Base-by-base conservation (phyloP, 2,797 vertebrate genomes). In the Poecilia velifera region DNA sequence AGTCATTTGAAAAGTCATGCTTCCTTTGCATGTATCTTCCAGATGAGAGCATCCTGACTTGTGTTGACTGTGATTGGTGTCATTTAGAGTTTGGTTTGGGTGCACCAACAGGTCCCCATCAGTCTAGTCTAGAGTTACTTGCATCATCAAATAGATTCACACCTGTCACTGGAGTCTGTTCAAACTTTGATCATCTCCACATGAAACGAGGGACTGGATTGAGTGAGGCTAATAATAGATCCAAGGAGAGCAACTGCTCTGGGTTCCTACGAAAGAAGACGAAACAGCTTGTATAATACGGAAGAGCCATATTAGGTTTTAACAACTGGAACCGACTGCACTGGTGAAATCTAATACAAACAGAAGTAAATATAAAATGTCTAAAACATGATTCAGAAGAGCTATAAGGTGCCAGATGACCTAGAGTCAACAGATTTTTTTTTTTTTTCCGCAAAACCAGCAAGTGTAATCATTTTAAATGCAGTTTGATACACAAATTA, bases 401-500 rank as follows among this genome's bases (percentile, higher is more conserved):
- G 55, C 39, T 70, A n/a, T 9, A 76, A 34, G 34, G 73, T 34
- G 8, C 28, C 39, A 68, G 51, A 79, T 36, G 80, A 68, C 2
- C 41, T 64, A 39, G 39, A 71, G 49, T 74, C 62, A 51, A 28
- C 66, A 34, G 41, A 22, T 64, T 79, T 66, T 5, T 59, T 31
- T n/a, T 20, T 6, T 6, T 18, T 51, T 2, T 3, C 7, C 78
- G 70, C 64, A 47, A 39, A 49, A 74, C 75, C 43, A 66, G 51
- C 31, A 73, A 70, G 34, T 16, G 43, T 47, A 74, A 73, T 77
- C 66, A 62, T n/a, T 75, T 62, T 83, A 82, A 87, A 82, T 5
- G 18, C 76, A 64, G 76, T 86, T 86, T 90, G 90, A 88, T 88
- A 83, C 76, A 83, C 76, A 84, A 86, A 89, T 86, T 72, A 78